Evolutionary conservation across 2,888 invertebrate genomes (phyloP).

Genomic region (Azorinus chamasolen): DNA sequence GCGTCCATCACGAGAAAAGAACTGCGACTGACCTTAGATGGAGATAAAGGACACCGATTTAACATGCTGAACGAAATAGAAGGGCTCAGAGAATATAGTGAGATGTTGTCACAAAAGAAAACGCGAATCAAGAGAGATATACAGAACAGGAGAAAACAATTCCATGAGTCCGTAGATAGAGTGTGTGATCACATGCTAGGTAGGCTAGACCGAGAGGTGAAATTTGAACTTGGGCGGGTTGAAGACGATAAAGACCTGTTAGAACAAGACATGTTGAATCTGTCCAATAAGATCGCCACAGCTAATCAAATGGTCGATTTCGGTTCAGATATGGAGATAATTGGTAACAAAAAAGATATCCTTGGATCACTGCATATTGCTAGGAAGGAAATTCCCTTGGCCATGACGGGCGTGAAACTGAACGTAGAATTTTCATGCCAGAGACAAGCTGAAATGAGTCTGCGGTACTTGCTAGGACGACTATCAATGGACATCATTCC

Average conservation of each 20-base stretch:
- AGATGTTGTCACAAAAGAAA: conserved; percentile 32
- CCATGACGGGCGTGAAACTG: conserved; percentile 46
- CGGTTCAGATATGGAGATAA: conserved; percentile 65
- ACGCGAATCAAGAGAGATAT: conserved; percentile 28
- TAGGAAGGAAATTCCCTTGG: conserved; percentile 49
- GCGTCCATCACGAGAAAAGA: conserved; percentile 42
- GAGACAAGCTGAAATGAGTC: conserved; percentile 57
- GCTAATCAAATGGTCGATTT: conserved; percentile 69
- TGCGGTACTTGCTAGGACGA: conserved; percentile 59
- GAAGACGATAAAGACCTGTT: conserved; percentile 49
- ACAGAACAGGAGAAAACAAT: conserved; percentile 34
- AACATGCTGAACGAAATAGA: conserved; percentile 61
- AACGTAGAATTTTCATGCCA: conserved; percentile 52
- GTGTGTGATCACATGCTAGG: conserved; percentile 47
- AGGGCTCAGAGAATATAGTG: conserved; percentile 47
- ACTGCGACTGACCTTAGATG: conserved; percentile 41
- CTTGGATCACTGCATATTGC: conserved; percentile 41
- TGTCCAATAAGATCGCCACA: conserved; percentile 59
- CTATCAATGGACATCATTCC: conserved; percentile 56
- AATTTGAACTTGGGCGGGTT: conserved; percentile 37
- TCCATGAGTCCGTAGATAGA: conserved; percentile 49
- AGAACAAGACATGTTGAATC: conserved; percentile 52
- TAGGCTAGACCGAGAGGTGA: conserved; percentile 42
- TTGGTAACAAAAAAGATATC: conserved; percentile 39
- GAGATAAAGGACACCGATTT: conserved; percentile 48